Percentiles rank a stretch among this genome's conserved stretches.
Conservation (phyloP, 2,888 invertebrate species). For the Cephus nigrinus region DNA sequence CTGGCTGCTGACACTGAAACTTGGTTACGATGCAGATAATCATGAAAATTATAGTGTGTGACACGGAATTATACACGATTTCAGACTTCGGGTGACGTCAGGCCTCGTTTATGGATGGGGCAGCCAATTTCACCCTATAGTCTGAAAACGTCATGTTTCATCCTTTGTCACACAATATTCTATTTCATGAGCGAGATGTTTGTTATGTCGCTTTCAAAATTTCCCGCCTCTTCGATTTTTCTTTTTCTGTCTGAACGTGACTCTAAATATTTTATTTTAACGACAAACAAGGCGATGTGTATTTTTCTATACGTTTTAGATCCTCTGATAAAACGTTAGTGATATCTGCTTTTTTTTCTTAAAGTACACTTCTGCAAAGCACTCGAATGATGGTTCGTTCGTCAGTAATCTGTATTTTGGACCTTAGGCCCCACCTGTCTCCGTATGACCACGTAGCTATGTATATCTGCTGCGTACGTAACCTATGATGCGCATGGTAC, state of each 20-base stretch:
- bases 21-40: too few relatives aligned
- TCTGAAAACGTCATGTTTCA: too few relatives aligned
- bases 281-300: not conserved
- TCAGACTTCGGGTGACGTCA: too few relatives aligned
- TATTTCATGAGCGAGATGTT: too few relatives aligned
- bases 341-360: not conserved
- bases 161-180: too few relatives aligned
- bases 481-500: not conserved
- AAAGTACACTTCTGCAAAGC: not conserved
- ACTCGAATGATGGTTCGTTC: not conserved
- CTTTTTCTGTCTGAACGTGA: not conserved
- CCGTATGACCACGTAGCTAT: not conserved
- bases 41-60: too few relatives aligned
- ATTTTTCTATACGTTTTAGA: too few relatives aligned
- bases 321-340: not conserved
- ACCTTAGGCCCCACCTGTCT: not conserved
- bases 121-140: too few relatives aligned
- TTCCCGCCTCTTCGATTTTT: not conserved
- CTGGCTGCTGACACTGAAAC: too few relatives aligned
- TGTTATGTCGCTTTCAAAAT: not conserved
- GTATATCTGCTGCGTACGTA: not conserved
- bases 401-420: not conserved
- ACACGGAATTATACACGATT: too few relatives aligned
- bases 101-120: too few relatives aligned
- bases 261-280: not conserved